Percentiles rank a stretch among this genome's conserved stretches.
Conservation (phyloP, 2,797 vertebrate genomes). For the Dendrocincla fuliginosa region DNA sequence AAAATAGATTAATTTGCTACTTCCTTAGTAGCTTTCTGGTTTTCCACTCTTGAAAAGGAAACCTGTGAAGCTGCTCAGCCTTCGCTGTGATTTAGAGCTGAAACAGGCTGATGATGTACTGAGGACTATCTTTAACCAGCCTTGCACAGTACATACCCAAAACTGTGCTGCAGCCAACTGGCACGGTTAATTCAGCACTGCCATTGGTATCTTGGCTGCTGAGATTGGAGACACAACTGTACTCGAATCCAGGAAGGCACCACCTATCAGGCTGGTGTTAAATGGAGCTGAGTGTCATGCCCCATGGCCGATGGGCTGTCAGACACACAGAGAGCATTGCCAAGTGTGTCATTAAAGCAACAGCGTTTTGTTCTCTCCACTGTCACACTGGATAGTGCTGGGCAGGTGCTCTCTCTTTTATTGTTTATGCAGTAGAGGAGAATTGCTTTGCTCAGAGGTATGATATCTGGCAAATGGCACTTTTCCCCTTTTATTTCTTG, state of each 20-base stretch:
- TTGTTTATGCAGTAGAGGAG: neutral
- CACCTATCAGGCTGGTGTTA: neutral
- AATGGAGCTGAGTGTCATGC: neutral
- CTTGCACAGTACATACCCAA: neutral
- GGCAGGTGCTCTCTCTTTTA: neutral
- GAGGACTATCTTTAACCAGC: slow-evolving; percentile 22
- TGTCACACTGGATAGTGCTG: neutral
- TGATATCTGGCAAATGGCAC: neutral
- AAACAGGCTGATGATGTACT: neutral
- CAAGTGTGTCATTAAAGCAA: slow-evolving; percentile 3
- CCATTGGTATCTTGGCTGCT: neutral
- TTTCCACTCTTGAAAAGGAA: slow-evolving; percentile 40
- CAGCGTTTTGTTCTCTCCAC: neutral
- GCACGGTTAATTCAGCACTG: neutral
- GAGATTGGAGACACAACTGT: neutral
- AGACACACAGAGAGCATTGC: neutral
- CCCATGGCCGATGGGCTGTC: neutral
- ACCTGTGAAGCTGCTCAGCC: neutral
- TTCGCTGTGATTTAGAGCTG: neutral
- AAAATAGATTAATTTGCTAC: neutral
- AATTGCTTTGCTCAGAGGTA: neutral
- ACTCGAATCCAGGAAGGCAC: neutral
- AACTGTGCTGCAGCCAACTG: slow-evolving; percentile 20
- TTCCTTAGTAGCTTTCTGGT: slow-evolving; percentile 2
- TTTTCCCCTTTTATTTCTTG: neutral